phyloP scores from a whole-genome alignment of 2,888 invertebrate genomes.

The Blera fallax region DNA sequence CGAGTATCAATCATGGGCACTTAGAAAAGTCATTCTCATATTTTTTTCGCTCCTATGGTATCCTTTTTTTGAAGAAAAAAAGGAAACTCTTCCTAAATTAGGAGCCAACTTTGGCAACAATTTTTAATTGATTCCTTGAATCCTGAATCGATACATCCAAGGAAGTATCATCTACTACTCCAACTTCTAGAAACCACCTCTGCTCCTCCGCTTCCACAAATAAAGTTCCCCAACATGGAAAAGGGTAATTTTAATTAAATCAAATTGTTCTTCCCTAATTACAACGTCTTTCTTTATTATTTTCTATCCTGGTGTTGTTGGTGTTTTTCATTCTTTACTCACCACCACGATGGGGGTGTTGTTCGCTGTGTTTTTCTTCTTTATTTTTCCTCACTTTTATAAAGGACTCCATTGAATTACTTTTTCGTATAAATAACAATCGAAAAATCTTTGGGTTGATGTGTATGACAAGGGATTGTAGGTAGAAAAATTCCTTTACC shows the following conservation, averaged over 20 bases:
- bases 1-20: constrained; percentile 30
- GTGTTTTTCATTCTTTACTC: not conserved
- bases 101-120: constrained; percentile 27
- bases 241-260: constrained; percentile 64
- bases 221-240: constrained; percentile 17
- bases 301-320: constrained; percentile 20
- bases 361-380: constrained; percentile 8
- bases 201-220: not conserved
- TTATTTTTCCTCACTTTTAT: not conserved
- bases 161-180: constrained; percentile 1
- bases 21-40: constrained; percentile 2
- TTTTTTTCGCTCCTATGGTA: not conserved
- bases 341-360: not conserved
- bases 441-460: not conserved
- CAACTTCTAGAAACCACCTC: not conserved
- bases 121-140: constrained; percentile 53
- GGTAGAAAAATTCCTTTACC: not conserved
- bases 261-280: constrained; percentile 60
- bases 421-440: not conserved
- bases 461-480: not conserved
- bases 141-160: constrained; percentile 30
- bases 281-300: constrained; percentile 52
- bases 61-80: not conserved
- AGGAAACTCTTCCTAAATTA: not conserved
- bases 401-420: not conserved